Conservation (phyloP, 2,888 invertebrate genomes). For the Graphium colonna region DNA sequence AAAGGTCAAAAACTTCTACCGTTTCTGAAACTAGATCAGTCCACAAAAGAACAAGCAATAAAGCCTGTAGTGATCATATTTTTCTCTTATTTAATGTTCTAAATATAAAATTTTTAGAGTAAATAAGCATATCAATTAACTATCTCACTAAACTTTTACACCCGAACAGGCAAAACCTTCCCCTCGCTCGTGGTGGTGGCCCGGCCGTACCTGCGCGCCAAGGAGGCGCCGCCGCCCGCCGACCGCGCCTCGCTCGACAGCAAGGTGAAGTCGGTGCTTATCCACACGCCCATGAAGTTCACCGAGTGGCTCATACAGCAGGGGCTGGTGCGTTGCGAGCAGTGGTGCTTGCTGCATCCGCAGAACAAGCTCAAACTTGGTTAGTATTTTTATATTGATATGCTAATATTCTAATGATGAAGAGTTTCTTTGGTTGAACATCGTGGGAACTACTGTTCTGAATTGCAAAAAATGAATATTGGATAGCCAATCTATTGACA, state of each 20-base stretch:
- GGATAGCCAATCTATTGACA: no score
- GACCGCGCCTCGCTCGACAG: slow-evolving; percentile 85
- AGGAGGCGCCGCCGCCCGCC: slow-evolving; percentile 78
- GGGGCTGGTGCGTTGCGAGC: slow-evolving; percentile 89
- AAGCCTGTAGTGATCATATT: background rate
- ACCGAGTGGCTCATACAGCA: slow-evolving; percentile 95
- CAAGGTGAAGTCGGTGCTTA: slow-evolving; percentile 90
- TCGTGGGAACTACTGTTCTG: no score
- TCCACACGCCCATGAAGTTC: slow-evolving; percentile 90
- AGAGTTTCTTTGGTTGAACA: no score
- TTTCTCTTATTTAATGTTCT: slow-evolving; percentile 1
- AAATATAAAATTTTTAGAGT: no score
- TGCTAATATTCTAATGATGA: no score
- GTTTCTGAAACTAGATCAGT: no score
- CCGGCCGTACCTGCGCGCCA: slow-evolving; percentile 87
- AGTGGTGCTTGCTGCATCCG: slow-evolving; percentile 86
- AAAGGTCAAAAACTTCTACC: no score
- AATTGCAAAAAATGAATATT: no score
- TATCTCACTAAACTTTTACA: no score
- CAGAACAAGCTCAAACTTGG: slow-evolving; percentile 87
- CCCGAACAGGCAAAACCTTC: slow-evolving; percentile 85
- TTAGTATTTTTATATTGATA: no score
- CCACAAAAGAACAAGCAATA: no score
- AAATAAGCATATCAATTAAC: no score
- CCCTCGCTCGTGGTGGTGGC: slow-evolving; percentile 92